A percentile compares a stretch with the other conserved stretches of the same genome.
These are phyloP conservation scores for Barbus barbus DNA, from an alignment of 2,113 vertebrate genomes.

Conservation along the genomic window DNA sequence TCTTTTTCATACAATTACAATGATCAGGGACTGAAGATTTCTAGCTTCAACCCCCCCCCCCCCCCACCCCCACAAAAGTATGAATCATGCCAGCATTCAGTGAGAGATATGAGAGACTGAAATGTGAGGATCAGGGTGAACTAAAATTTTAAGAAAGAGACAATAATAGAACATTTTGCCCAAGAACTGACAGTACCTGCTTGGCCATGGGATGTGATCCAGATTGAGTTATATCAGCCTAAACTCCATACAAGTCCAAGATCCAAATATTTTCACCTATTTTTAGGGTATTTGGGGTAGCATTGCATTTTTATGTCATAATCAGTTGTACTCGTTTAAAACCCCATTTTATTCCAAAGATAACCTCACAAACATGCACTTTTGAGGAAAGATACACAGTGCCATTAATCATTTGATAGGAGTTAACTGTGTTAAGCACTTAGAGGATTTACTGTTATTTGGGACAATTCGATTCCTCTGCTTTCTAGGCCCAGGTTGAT, in stretches of 20 bases:
- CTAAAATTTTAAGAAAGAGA: neutral
- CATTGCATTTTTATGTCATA: neutral
- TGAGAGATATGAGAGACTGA: neutral
- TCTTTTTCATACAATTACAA: too few species aligned
- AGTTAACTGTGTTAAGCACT: neutral
- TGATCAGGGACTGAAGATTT: too few species aligned
- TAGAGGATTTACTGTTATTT: conserved; percentile 27
- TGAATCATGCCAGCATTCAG: neutral
- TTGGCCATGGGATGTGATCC: too few species aligned
- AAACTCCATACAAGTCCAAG: neutral
- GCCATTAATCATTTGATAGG: conserved; percentile 25
- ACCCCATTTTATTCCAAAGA: neutral
- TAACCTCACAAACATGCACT: conserved; percentile 1
- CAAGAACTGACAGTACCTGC: neutral
- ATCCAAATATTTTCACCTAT: neutral
- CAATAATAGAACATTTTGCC: neutral
- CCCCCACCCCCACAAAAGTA: too few species aligned
- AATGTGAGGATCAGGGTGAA: too few species aligned
- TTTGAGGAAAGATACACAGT: conserved; percentile 12
- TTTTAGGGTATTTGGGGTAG: neutral
- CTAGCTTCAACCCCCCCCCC: too few species aligned
- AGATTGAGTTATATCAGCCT: too few species aligned
- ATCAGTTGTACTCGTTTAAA: neutral
- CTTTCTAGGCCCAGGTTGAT: conserved; percentile 11
- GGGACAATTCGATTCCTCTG: conserved; percentile 1